A percentile compares a stretch with the other conserved stretches of the same genome.
phyloP scores from a whole-genome alignment of 2,797 vertebrate genomes.

The Yasuhikotakia modesta region DNA sequence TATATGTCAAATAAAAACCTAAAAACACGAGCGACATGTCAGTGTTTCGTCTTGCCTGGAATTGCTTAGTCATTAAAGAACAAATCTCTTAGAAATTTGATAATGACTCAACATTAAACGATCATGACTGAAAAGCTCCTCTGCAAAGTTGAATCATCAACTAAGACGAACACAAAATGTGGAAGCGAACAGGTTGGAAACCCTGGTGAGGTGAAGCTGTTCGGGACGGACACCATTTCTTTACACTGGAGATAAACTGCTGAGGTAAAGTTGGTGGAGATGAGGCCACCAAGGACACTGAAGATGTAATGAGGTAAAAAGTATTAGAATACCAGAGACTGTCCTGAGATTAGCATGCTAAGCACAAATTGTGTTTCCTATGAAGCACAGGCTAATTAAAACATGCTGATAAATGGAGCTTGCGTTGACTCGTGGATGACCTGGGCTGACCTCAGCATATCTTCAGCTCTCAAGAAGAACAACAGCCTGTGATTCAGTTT shows the following conservation, averaged over 20 bases:
- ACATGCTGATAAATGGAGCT: conserved; percentile 40
- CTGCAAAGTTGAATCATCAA: not conserved
- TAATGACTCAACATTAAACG: conserved; percentile 13
- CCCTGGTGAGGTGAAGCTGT: not conserved
- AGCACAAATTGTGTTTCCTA: not conserved
- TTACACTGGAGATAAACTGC: not conserved
- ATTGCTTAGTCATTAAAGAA: not conserved
- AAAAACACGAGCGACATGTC: too few relatives aligned
- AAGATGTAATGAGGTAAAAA: conserved; percentile 29
- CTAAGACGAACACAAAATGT: not conserved
- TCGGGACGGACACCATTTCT: conserved; percentile 5
- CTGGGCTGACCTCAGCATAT: conserved; percentile 7
- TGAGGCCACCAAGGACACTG: conserved; percentile 9
- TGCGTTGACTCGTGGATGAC: conserved; percentile 30
- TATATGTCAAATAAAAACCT: too few relatives aligned
- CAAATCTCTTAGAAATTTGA: not conserved
- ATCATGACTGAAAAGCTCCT: not conserved
- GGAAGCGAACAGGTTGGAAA: not conserved
- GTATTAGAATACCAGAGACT: conserved; percentile 29
- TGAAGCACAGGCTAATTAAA: conserved; percentile 4
- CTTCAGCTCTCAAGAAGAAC: not conserved
- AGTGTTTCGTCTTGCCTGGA: too few relatives aligned
- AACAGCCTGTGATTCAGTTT: not conserved
- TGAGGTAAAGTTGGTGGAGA: conserved; percentile 17
- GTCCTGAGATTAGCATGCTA: conserved; percentile 18